Conservation (phyloP, 2,797 vertebrate genomes). For the Clarias laeviceps region DNA sequence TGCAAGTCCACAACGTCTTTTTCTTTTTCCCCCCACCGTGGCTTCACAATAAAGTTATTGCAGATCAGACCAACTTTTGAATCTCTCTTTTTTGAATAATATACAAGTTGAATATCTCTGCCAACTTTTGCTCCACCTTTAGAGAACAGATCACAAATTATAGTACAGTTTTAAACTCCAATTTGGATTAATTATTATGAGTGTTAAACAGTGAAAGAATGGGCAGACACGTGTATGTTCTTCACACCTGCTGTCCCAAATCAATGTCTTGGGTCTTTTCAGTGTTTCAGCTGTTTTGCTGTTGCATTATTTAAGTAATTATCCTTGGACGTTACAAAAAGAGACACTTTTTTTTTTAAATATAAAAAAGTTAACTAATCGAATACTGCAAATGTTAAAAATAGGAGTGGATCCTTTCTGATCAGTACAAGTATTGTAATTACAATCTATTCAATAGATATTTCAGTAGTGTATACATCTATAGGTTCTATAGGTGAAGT, state of each 20-base stretch:
- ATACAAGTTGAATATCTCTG: not conserved
- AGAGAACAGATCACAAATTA: not conserved
- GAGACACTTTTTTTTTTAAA: not conserved
- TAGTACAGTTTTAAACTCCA: not conserved
- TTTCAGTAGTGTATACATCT: not conserved
- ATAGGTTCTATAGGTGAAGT: not conserved
- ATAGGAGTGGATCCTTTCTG: not conserved
- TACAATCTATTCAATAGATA: not conserved
- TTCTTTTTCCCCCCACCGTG: not conserved
- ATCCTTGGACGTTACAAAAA: not conserved
- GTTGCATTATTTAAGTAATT: not conserved
- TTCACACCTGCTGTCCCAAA: constrained; percentile 17
- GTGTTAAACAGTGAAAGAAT: not conserved
- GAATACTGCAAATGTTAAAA: not conserved
- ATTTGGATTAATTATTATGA: not conserved
- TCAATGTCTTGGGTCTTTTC: not conserved
- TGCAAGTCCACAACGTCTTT: not conserved
- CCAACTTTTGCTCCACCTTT: not conserved
- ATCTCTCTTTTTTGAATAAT: too few relatives aligned
- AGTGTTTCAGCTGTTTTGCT: constrained; percentile 6
- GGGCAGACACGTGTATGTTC: not conserved
- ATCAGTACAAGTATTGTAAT: not conserved
- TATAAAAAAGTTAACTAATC: not conserved
- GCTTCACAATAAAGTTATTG: not conserved
- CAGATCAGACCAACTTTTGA: too few relatives aligned